Conservation (phyloP, 1,140 invertebrate species). For the Berghia stephanieae region DNA sequence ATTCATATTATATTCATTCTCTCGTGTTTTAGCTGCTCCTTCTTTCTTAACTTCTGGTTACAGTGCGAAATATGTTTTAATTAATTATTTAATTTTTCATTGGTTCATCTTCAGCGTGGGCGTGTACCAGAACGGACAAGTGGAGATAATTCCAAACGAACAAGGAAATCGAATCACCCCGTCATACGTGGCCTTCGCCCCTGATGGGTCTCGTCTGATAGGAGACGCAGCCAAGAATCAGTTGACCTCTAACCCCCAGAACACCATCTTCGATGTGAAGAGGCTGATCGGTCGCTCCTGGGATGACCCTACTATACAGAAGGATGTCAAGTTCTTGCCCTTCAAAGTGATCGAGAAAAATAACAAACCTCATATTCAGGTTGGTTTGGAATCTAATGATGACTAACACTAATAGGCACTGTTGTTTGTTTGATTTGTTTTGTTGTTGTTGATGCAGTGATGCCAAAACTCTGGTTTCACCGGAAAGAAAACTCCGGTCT, state of each 20-base stretch:
- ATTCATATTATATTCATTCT: too few species aligned
- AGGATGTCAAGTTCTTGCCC: conserved; percentile 96
- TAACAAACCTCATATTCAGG: conserved; percentile 81
- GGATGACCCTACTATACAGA: conserved; percentile 87
- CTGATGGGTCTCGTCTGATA: conserved; percentile 94
- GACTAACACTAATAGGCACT: not conserved
- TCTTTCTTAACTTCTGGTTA: too few species aligned
- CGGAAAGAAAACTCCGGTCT: too few species aligned
- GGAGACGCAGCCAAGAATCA: conserved; percentile 98
- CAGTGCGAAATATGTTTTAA: too few species aligned
- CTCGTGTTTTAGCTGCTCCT: too few species aligned
- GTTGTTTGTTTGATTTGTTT: not conserved
- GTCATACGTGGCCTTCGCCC: conserved; percentile 95
- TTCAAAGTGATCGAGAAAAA: conserved; percentile 85
- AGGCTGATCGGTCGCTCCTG: conserved; percentile 95
- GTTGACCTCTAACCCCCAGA: conserved; percentile 95
- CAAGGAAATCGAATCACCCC: conserved; percentile 98
- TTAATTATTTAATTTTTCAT: not conserved
- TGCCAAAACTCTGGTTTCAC: too few species aligned
- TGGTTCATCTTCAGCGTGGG: conserved; percentile 80
- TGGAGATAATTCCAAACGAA: conserved; percentile 99
- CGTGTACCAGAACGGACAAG: conserved; percentile 95
- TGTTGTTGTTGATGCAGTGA: not conserved
- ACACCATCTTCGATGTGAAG: conserved; percentile 96
- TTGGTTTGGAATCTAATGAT: conserved; percentile 67